Conservation (phyloP, 37 sponge, comb jelly and placozoan species). For the Crambe crambe region DNA sequence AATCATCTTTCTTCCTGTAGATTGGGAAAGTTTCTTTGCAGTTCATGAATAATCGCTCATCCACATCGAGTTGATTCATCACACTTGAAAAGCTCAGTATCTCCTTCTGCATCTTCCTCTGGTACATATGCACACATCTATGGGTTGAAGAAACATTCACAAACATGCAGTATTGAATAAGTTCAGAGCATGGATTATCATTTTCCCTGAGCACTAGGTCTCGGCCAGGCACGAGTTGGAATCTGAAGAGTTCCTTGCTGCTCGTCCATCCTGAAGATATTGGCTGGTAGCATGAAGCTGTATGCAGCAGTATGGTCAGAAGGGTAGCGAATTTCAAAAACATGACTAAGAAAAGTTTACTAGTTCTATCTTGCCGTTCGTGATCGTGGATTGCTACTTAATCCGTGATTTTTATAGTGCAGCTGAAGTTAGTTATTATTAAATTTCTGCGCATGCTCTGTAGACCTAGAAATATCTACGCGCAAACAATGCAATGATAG, state of each 20-base stretch:
- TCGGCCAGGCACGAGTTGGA: background rate
- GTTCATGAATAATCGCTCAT: conserved; percentile 68
- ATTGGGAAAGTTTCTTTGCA: conserved; percentile 26
- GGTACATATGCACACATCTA: background rate
- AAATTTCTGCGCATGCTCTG: too few relatives aligned
- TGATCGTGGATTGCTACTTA: too few relatives aligned
- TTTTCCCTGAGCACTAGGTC: conserved; percentile 57
- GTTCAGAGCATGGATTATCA: conserved; percentile 73
- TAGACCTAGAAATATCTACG: too few relatives aligned
- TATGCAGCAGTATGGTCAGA: background rate
- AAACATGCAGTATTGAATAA: conserved; percentile 68
- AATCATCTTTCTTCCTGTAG: background rate
- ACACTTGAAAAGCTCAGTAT: conserved; percentile 42
- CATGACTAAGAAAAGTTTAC: too few relatives aligned
- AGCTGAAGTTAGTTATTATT: too few relatives aligned
- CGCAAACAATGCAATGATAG: too few relatives aligned
- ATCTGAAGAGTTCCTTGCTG: background rate
- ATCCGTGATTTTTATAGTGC: too few relatives aligned
- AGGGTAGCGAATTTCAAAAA: too few relatives aligned
- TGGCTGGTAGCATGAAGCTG: background rate
- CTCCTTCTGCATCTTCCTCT: background rate
- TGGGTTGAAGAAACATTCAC: background rate
- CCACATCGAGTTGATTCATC: conserved; percentile 32
- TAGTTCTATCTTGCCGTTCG: too few relatives aligned
- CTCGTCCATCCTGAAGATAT: background rate